Conservation (phyloP, 2,113 vertebrate species). For the Hiodon alosoides region DNA sequence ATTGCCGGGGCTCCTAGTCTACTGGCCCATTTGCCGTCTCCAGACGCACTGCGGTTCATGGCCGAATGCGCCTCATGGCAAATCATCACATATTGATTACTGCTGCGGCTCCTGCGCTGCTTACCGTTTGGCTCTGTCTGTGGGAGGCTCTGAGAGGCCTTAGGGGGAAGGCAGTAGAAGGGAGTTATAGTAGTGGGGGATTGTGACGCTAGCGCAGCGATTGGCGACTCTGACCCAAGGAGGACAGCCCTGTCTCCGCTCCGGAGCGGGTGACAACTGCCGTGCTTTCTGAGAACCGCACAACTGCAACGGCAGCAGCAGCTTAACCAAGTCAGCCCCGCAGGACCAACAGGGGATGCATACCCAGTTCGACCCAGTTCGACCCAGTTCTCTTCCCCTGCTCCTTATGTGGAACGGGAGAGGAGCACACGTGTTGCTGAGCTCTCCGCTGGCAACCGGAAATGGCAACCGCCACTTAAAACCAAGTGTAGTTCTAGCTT, state of each 20-base stretch:
- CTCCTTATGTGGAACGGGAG: too few relatives aligned
- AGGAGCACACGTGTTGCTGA: too few relatives aligned
- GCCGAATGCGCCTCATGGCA: conserved; percentile 61
- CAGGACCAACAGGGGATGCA: too few relatives aligned
- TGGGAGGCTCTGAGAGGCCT: conserved; percentile 23
- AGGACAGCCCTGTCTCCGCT: too few relatives aligned
- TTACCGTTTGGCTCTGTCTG: conserved; percentile 56
- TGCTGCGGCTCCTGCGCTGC: conserved; percentile 64
- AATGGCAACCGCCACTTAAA: background rate
- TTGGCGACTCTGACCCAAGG: too few relatives aligned
- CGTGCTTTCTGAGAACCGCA: too few relatives aligned
- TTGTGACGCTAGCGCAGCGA: background rate
- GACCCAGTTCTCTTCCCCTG: too few relatives aligned
- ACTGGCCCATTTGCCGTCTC: conserved; percentile 65
- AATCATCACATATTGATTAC: conserved; percentile 64
- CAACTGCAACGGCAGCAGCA: too few relatives aligned
- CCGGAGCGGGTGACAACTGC: too few relatives aligned
- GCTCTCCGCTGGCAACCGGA: too few relatives aligned
- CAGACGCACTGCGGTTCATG: conserved; percentile 61
- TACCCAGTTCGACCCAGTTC: too few relatives aligned
- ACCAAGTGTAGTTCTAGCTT: conserved; percentile 13
- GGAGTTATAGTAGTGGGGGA: background rate
- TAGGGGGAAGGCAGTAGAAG: conserved; percentile 5
- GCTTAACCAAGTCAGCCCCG: too few relatives aligned
- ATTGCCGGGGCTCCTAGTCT: conserved; percentile 56